These are phyloP conservation scores for Apeltes quadracus DNA, from an alignment of 2,113 vertebrate genomes.

Conservation along the genomic window DNA sequence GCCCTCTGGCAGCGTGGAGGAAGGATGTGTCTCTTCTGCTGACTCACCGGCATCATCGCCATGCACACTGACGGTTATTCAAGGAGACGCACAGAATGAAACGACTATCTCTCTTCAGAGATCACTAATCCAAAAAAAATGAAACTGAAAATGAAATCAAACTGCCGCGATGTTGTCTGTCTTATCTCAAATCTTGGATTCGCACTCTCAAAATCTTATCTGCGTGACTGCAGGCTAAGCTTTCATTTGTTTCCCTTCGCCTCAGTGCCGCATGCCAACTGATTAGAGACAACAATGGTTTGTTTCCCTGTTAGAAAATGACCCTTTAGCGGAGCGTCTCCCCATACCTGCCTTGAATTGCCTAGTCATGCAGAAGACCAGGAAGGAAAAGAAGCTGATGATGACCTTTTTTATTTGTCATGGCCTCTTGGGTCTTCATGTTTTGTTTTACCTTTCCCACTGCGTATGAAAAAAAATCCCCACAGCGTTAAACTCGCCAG, in stretches of 20 bases:
- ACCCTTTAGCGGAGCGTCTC: slow-evolving; percentile 26
- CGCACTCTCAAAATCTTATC: slow-evolving; percentile 29
- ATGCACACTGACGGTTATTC: slow-evolving; percentile 30
- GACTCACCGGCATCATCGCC: slow-evolving; percentile 48
- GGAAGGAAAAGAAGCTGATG: slow-evolving; percentile 55
- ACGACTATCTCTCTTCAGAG: not conserved
- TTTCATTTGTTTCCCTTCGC: slow-evolving; percentile 49
- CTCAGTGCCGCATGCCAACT: slow-evolving; percentile 38
- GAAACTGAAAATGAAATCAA: slow-evolving; percentile 6
- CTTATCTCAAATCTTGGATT: slow-evolving; percentile 32
- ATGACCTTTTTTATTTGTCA: slow-evolving; percentile 7
- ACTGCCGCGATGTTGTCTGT: not conserved
- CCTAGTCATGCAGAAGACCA: slow-evolving; percentile 71
- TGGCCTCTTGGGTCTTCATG: slow-evolving; percentile 1
- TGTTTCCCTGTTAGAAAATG: slow-evolving; percentile 6
- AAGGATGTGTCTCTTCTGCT: slow-evolving; percentile 64
- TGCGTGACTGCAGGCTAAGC: slow-evolving; percentile 12
- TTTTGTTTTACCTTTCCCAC: slow-evolving; percentile 58
- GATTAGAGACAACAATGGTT: slow-evolving; percentile 23
- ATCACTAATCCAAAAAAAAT: too few relatives aligned
- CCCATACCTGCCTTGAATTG: slow-evolving; percentile 61
- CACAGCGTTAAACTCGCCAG: slow-evolving; percentile 32
- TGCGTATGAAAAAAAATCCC: slow-evolving; percentile 43
- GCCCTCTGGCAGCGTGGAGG: slow-evolving; percentile 58
- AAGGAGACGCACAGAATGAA: slow-evolving; percentile 8